Evolutionary conservation across 2,888 invertebrate genomes (phyloP).

Genomic region (Archaeoteleia sp.): DNA sequence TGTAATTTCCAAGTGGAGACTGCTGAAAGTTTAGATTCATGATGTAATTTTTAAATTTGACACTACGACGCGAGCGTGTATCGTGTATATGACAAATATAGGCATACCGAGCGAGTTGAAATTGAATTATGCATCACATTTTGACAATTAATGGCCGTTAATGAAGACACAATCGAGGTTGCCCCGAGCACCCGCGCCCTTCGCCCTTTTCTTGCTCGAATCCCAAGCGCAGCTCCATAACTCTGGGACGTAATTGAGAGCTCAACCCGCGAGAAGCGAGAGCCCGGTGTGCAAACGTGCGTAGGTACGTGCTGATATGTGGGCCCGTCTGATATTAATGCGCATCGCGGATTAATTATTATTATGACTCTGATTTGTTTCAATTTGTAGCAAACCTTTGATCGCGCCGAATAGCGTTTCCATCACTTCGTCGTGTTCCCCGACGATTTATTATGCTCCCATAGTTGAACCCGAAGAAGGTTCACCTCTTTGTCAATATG

Average conservation of each 20-base stretch:
- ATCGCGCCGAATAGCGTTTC: constrained; percentile 69
- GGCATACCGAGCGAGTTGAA: constrained; percentile 29
- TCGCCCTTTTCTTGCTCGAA: constrained; percentile 46
- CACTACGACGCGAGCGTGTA: neutral
- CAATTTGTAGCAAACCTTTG: constrained; percentile 70
- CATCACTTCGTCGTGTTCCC: constrained; percentile 59
- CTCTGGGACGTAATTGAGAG: constrained; percentile 65
- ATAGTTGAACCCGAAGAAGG: constrained; percentile 15
- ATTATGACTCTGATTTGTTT: constrained; percentile 72
- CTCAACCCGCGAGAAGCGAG: constrained; percentile 63
- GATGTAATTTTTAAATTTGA: constrained; percentile 8
- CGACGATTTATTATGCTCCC: constrained; percentile 25
- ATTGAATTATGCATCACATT: constrained; percentile 68
- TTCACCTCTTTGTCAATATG: constrained; percentile 19
- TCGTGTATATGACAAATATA: constrained; percentile 8
- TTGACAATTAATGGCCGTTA: constrained; percentile 72
- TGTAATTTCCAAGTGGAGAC: neutral
- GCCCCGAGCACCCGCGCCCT: constrained; percentile 58
- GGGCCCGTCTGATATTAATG: constrained; percentile 67
- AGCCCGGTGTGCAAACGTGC: constrained; percentile 42
- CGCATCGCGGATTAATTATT: constrained; percentile 71
- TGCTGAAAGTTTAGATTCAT: neutral
- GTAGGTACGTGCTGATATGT: constrained; percentile 59
- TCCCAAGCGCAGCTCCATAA: constrained; percentile 39
- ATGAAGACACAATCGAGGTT: constrained; percentile 70